Conservation (phyloP, 2,113 vertebrate species). For the Apteryx mantelli region DNA sequence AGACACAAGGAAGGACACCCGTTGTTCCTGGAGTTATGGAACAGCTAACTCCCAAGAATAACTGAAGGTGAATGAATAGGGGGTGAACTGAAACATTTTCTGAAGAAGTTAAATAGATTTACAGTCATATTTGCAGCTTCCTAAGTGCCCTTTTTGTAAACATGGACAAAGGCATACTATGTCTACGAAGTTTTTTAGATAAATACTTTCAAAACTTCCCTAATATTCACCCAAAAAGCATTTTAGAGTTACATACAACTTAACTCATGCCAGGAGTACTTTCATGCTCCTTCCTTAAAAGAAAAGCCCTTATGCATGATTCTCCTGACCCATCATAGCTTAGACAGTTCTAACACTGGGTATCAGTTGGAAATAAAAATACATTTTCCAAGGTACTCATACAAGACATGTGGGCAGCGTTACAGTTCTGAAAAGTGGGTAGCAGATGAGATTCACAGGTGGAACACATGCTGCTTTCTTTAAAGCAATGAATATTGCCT, state of each 20-base stretch:
- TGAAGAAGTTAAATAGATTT: background rate
- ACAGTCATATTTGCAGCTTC: background rate
- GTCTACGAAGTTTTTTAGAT: background rate
- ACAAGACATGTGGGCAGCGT: slow-evolving; percentile 41
- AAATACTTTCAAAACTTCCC: background rate
- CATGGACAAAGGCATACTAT: background rate
- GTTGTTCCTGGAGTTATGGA: background rate
- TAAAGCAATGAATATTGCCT: background rate
- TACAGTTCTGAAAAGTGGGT: slow-evolving; percentile 28
- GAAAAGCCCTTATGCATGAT: background rate
- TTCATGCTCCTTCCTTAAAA: background rate
- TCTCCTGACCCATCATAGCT: background rate
- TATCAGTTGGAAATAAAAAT: slow-evolving; percentile 39
- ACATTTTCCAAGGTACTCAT: slow-evolving; percentile 27
- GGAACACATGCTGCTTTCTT: slow-evolving; percentile 39
- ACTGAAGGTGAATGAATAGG: background rate
- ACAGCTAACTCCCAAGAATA: background rate
- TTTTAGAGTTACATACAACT: background rate
- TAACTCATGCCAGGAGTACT: background rate
- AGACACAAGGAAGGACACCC: background rate
- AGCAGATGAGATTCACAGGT: slow-evolving; percentile 45
- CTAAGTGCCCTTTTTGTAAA: background rate
- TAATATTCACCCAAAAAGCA: background rate
- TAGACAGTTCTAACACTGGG: background rate
- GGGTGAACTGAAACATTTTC: background rate